Base-by-base conservation (phyloP, 1,140 invertebrate species). In the Bombyx mandarina region DNA sequence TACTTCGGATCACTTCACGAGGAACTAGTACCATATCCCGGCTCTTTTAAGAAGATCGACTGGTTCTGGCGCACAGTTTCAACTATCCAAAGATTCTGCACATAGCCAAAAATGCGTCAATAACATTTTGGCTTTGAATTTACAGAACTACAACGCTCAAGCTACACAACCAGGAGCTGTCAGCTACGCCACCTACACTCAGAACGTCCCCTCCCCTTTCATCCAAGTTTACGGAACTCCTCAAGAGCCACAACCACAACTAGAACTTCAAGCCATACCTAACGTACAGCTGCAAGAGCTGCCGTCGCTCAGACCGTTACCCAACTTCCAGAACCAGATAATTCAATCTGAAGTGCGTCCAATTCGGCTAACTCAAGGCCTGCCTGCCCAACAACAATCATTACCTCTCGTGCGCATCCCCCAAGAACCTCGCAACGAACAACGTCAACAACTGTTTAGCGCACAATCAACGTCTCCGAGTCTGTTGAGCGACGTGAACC, bases 131-230 rank as follows among this genome's bases (percentile, higher is more conserved):
- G 26, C 26, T 35, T 35, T 35, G 26, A 35, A 35, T 22, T 45
- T 54, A 45, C 53, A 54, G 53, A 43, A 54, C 35, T 35, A 43
- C 35, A 35, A 44, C 46, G 18, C 49, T 35, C 26, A 56, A 35
- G 45, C 45, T 12, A 18, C 12, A 54, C 45, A 56, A 48, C 75
- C 79, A 62, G 71, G 71, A 35, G 73, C 79, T 12, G 56, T 73
- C 0, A 80, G 77, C 62, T 80, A 73, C 62, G 71, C 78, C 6
- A 79, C 67, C 35, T 79, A 73, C 63, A 67, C 72, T 2, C 67
- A 75, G 54, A 69, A 60, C 53, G 56, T 66, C 53, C 50, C 60
- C 52, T 54, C 44, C 12, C 46, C 49, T 54, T 62, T 66, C 55
- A 26, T 10, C 54, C 58, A 63, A 57, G 56, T 45, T 3, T 47